Evolutionary conservation across 2,888 invertebrate species (phyloP).

Genomic region (Polia nebulosa): DNA sequence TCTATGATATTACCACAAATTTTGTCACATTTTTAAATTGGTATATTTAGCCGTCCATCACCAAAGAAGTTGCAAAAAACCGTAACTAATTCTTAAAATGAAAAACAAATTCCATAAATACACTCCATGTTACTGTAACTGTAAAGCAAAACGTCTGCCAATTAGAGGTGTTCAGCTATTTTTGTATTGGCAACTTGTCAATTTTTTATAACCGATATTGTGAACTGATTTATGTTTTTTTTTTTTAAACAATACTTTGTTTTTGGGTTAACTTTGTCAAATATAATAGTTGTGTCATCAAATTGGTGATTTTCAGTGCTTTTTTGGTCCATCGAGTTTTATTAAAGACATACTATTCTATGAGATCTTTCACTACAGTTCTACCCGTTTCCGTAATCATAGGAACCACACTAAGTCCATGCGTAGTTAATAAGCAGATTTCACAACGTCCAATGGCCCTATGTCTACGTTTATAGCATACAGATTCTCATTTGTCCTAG

Average conservation of each 20-base stretch:
- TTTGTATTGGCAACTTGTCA: too few species aligned
- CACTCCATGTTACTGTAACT: too few species aligned
- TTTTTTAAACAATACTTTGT: too few species aligned
- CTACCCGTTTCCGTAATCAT: background rate
- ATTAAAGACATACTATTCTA: too few species aligned
- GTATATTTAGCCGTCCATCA: background rate
- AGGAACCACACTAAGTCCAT: background rate
- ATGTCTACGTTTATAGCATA: background rate
- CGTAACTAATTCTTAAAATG: background rate
- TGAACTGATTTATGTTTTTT: too few species aligned
- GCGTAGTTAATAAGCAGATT: constrained; percentile 1
- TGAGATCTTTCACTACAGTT: too few species aligned
- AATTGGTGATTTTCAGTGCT: background rate
- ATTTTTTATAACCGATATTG: too few species aligned
- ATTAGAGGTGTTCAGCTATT: too few species aligned
- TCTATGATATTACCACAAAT: background rate
- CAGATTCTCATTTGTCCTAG: constrained; percentile 8
- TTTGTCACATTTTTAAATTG: background rate
- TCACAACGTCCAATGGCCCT: constrained; percentile 14
- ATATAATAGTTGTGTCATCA: background rate
- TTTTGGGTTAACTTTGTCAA: background rate
- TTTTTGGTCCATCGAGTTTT: background rate
- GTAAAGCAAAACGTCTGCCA: too few species aligned
- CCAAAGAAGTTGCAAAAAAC: background rate
- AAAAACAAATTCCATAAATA: too few species aligned